Conservation (phyloP, 1,140 invertebrate genomes). For the Camponotus vicinus region DNA sequence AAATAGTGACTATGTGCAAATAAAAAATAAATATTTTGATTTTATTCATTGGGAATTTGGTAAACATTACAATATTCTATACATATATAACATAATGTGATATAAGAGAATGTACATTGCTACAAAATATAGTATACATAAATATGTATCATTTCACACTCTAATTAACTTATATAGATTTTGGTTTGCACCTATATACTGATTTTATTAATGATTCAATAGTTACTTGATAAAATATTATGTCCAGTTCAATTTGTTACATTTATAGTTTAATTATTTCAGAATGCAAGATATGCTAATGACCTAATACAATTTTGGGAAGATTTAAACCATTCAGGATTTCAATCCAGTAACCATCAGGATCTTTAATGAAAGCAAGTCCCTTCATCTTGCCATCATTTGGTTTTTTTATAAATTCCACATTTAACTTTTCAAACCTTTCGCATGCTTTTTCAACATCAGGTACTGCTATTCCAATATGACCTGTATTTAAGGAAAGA, state of each 20-base stretch:
- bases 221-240: constrained; percentile 42
- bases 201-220: constrained; percentile 47
- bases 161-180: constrained; percentile 52
- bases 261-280: constrained; percentile 46
- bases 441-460: constrained; percentile 95
- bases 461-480: constrained; percentile 96
- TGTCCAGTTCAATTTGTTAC: constrained; percentile 38
- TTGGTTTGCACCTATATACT: constrained; percentile 34
- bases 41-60: constrained; percentile 71
- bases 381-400: constrained; percentile 97
- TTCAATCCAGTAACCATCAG: constrained; percentile 99
- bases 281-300: constrained; percentile 65
- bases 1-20: constrained; percentile 56
- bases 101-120: constrained; percentile 73
- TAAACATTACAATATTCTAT: constrained; percentile 72
- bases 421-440: constrained; percentile 94
- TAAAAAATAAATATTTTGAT: constrained; percentile 80
- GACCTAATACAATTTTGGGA: constrained; percentile 75
- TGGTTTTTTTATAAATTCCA: constrained; percentile 96
- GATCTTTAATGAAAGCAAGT: constrained; percentile 97
- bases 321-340: constrained; percentile 91
- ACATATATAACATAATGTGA: constrained; percentile 69
- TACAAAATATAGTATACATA: constrained; percentile 70
- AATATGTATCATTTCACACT: constrained; percentile 68
- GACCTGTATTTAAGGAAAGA: constrained; percentile 87